phyloP scores from a whole-genome alignment of 1,140 invertebrate species.

The Aethina tumida region DNA sequence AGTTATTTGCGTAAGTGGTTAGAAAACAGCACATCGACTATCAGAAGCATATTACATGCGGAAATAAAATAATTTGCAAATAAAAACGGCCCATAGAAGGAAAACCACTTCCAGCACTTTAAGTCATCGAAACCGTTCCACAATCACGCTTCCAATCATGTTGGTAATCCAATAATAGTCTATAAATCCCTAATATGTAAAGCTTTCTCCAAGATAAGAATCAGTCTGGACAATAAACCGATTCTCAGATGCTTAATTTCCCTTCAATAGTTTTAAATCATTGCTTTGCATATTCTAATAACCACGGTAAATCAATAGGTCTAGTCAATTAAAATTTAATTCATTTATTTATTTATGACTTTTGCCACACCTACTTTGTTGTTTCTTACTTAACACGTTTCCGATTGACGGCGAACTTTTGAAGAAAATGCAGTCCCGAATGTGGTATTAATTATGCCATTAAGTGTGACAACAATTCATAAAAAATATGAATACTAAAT shows the following conservation, averaged over 20 bases:
- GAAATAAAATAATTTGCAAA: no score
- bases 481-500: not conserved
- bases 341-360: constrained; percentile 15
- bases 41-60: no score
- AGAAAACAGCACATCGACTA: no score
- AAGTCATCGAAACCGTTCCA: constrained; percentile 2
- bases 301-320: constrained; percentile 14
- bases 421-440: not conserved
- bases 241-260: constrained; percentile 23
- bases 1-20: no score
- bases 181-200: constrained; percentile 26
- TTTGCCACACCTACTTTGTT: constrained; percentile 5
- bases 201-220: constrained; percentile 22
- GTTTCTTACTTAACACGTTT: constrained; percentile 2
- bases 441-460: not conserved
- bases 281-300: constrained; percentile 18
- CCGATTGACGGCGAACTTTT: not conserved
- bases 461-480: not conserved
- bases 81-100: no score
- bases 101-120: constrained; percentile 8
- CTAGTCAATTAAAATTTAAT: constrained; percentile 17
- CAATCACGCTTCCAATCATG: constrained; percentile 17
- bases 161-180: constrained; percentile 20
- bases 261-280: constrained; percentile 11
- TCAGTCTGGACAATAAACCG: constrained; percentile 20